Percentiles rank a stretch among this genome's conserved stretches.
Evolutionary conservation across 53 echinoderm and acorn worm genomes (phyloP).

Genomic region (Henricia sp.): DNA sequence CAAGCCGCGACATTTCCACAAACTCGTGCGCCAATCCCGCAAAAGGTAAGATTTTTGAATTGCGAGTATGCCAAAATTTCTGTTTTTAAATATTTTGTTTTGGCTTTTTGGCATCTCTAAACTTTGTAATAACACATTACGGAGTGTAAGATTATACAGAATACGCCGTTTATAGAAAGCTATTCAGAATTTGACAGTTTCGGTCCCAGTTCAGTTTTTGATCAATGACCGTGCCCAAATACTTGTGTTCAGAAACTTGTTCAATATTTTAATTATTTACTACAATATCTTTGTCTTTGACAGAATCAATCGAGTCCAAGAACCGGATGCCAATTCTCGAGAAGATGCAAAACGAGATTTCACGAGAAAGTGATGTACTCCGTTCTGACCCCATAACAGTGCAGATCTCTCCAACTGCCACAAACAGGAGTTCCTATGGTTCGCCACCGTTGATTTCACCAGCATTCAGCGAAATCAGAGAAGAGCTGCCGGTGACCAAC

Average conservation of each 20-base stretch:
- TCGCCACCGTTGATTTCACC: conserved; percentile 47
- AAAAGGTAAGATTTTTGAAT: neutral
- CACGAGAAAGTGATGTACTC: neutral
- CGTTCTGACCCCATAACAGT: neutral
- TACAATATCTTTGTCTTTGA: neutral
- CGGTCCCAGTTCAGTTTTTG: too few relatives aligned
- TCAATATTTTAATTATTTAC: neutral
- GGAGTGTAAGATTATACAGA: too few relatives aligned
- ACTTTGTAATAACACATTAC: too few relatives aligned
- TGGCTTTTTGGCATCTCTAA: too few relatives aligned
- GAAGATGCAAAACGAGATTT: conserved; percentile 14
- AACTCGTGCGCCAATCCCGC: neutral
- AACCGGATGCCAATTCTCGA: conserved; percentile 36
- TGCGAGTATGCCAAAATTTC: too few relatives aligned
- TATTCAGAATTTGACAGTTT: too few relatives aligned
- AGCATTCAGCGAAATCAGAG: neutral
- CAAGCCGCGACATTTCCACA: conserved; percentile 1
- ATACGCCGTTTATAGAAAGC: too few relatives aligned
- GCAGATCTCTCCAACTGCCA: neutral
- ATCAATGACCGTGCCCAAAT: too few relatives aligned
- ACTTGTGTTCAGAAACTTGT: neutral
- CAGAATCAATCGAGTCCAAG: conserved; percentile 13
- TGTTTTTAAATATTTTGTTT: too few relatives aligned
- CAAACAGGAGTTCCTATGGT: neutral
- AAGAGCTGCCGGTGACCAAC: neutral